These are phyloP conservation scores for Oreotrochilus melanogaster DNA, from an alignment of 2,113 vertebrate species.

Conservation along the genomic window DNA sequence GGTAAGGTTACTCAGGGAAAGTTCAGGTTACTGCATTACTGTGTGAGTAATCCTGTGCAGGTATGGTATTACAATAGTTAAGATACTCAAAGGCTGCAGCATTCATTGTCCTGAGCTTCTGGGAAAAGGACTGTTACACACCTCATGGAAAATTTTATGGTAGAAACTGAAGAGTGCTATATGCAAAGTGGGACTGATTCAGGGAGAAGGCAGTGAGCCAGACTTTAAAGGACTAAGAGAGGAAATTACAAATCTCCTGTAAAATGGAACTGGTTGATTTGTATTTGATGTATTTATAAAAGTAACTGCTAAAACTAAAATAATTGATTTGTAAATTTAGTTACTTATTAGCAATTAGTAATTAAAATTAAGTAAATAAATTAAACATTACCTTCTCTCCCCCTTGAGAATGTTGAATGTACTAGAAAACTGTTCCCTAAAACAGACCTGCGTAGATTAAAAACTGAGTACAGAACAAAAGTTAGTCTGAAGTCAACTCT, in stretches of 20 bases:
- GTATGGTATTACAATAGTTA: not conserved
- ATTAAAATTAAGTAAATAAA: too few species aligned
- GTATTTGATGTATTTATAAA: not conserved
- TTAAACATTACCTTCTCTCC: not conserved
- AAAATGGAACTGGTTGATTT: not conserved
- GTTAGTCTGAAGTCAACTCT: not conserved
- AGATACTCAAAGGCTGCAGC: not conserved
- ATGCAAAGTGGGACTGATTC: not conserved
- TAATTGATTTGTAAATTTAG: not conserved
- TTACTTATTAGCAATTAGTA: not conserved
- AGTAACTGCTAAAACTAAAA: not conserved
- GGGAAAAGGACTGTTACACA: not conserved
- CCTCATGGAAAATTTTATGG: constrained; percentile 32
- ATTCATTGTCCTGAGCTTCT: not conserved
- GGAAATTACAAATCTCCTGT: not conserved
- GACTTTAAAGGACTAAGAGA: not conserved
- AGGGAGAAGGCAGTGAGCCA: not conserved
- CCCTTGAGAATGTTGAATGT: not conserved
- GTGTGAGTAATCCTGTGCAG: not conserved
- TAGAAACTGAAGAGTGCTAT: not conserved
- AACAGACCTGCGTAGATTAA: not conserved
- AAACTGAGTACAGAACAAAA: not conserved
- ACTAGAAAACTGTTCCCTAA: not conserved
- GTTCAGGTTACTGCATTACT: not conserved
- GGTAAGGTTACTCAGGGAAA: not conserved